phyloP scores from a whole-genome alignment of 2,113 vertebrate genomes.

The Protobothrops flavoviridis region DNA sequence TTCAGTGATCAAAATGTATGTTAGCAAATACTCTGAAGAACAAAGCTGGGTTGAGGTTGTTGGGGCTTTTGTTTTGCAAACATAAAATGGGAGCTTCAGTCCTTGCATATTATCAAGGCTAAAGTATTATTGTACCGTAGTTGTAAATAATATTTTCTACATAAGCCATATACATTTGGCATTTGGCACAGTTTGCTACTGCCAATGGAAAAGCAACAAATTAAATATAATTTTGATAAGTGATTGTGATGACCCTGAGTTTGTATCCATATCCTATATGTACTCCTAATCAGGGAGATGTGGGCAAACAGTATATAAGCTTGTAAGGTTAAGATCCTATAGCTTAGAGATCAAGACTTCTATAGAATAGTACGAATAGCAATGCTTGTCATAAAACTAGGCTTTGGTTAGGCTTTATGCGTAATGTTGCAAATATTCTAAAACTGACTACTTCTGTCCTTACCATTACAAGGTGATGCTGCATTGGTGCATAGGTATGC shows the following conservation, averaged over 20 bases:
- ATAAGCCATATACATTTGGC: not conserved
- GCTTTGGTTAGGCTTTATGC: not conserved
- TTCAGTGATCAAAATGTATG: conserved; percentile 34
- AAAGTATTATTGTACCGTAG: not conserved
- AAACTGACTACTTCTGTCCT: not conserved
- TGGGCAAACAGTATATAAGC: not conserved
- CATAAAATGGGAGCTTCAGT: not conserved
- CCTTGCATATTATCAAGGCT: not conserved
- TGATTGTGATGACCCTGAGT: not conserved
- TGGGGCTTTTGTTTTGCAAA: conserved; percentile 5
- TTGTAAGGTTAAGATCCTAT: not conserved
- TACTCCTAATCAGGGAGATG: not conserved
- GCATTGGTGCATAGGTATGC: not conserved
- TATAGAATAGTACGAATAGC: not conserved
- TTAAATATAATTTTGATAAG: not conserved
- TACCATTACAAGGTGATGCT: not conserved
- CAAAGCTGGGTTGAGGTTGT: conserved; percentile 13
- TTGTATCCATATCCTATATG: not conserved
- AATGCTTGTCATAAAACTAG: not conserved
- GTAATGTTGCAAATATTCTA: not conserved
- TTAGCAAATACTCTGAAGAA: conserved; percentile 25
- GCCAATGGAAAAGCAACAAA: not conserved
- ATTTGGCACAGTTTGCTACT: not conserved
- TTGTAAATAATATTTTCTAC: not conserved
- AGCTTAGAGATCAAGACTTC: not conserved